Conservation (phyloP, 2,113 vertebrate species). For the Oophaga pumilio region DNA sequence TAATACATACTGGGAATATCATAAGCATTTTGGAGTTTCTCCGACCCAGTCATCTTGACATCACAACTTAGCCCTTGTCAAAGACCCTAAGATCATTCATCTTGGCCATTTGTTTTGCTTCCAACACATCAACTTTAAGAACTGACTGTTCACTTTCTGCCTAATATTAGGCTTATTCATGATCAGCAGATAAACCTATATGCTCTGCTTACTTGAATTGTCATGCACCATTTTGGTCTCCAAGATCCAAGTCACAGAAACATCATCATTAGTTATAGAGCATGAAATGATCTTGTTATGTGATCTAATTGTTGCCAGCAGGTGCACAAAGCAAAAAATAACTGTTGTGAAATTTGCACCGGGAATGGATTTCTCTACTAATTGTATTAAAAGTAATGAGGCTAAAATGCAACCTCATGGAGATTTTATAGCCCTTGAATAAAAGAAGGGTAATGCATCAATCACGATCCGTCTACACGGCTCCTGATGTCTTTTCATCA, state of each 20-base stretch:
- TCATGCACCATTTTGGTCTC: constrained; percentile 6
- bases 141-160: background rate
- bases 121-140: too few relatives aligned
- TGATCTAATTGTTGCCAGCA: constrained; percentile 36
- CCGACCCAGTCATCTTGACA: too few relatives aligned
- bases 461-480: constrained; percentile 13
- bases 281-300: constrained; percentile 41
- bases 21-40: too few relatives aligned
- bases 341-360: constrained; percentile 28
- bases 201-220: constrained; percentile 1
- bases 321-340: constrained; percentile 19
- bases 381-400: constrained; percentile 52
- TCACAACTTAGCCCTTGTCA: too few relatives aligned
- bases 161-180: background rate
- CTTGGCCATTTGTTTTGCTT: too few relatives aligned
- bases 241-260: background rate
- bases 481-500: constrained; percentile 17
- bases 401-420: constrained; percentile 38
- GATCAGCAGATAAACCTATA: background rate
- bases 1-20: too few relatives aligned
- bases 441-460: constrained; percentile 9
- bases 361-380: constrained; percentile 32
- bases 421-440: constrained; percentile 22
- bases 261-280: constrained; percentile 36
- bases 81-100: too few relatives aligned